Evolutionary conservation across 2,888 invertebrate species (phyloP).

Genomic region (Imbricaverruca yamaguchii): DNA sequence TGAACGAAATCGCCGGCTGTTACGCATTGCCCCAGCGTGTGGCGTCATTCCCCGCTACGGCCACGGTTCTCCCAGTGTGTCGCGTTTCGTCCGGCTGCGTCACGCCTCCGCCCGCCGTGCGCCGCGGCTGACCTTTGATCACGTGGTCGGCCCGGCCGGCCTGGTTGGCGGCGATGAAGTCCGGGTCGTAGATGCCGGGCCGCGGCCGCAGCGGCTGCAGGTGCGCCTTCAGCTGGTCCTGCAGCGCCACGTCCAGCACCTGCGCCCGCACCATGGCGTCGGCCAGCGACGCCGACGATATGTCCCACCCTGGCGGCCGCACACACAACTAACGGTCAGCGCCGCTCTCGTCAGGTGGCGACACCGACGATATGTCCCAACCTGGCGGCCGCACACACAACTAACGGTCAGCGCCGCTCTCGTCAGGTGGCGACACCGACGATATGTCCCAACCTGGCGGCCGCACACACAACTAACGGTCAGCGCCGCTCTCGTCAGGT

Average conservation of each 20-base stretch:
- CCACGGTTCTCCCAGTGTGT: too few species aligned
- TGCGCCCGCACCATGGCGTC: constrained; percentile 79
- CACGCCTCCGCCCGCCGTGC: too few species aligned
- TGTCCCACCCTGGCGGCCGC: constrained; percentile 60
- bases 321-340: neutral
- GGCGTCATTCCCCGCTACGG: too few species aligned
- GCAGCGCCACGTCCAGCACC: constrained; percentile 74
- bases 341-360: constrained; percentile 42
- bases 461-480: neutral
- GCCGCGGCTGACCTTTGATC: constrained; percentile 46
- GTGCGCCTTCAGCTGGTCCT: constrained; percentile 62
- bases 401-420: neutral
- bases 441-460: constrained; percentile 71
- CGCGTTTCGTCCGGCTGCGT: too few species aligned
- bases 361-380: constrained; percentile 77
- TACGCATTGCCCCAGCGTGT: too few species aligned
- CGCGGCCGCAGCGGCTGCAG: constrained; percentile 69
- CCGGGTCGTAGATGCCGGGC: constrained; percentile 77
- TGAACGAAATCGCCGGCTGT: too few species aligned
- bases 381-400: constrained; percentile 38
- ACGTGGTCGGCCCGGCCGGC: constrained; percentile 75
- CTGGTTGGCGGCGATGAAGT: constrained; percentile 96
- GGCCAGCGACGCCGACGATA: constrained; percentile 70
- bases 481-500: too few species aligned
- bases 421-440: constrained; percentile 53